Evolutionary conservation across 2,113 vertebrate species (phyloP), one percentile per base, ranked within the genome.

Genomic region (Tachysurus fulvidraco): DNA sequence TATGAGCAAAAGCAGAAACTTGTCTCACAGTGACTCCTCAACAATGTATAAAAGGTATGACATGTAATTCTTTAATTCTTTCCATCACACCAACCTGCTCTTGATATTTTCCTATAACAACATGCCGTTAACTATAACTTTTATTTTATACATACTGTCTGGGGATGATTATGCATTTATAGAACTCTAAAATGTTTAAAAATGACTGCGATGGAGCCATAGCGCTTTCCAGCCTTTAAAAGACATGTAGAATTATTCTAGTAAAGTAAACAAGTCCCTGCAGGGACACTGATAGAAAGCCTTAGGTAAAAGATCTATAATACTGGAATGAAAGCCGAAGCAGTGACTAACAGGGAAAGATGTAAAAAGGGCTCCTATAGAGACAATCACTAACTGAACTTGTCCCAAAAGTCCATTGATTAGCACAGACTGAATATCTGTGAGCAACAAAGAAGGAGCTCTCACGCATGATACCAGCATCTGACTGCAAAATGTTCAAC

Each of bases 291-390:
- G 30, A 80, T 25, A 86, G 62, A 86, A 80, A 57, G 50, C 9
- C 62, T 86, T 23, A 21, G 65, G 84, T 69, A 80, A 65, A 64
- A 76, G 50, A 86, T 85, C 84, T 64, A 84, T 85, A 79, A 79
- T 85, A 85, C 62, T 17, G 84, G 30, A 81, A 44, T 60, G 78
- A 81, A 81, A 60, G 78, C 77, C 57, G 28, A 79, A 57, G 36
- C 69, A n/a, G 83, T 76, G 50, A 36, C 36, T 36, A 36, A 36
- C 36, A 59, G 19, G 28, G 71, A 64, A 65, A 1, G 55, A 6
- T 44, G 73, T 50, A 25, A 76, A 60, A 85, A 67, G 30, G 50
- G 5, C 23, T 41, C 82, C 41, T 57, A 21, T 30, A 65, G 77
- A 57, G 74, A 80, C 52, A 62, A 69, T 80, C 84, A 69, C 23